A percentile compares a stretch with the other conserved stretches of the same genome.
phyloP scores from a whole-genome alignment of 2,888 invertebrate species.

The Seladonia tumulorum region DNA sequence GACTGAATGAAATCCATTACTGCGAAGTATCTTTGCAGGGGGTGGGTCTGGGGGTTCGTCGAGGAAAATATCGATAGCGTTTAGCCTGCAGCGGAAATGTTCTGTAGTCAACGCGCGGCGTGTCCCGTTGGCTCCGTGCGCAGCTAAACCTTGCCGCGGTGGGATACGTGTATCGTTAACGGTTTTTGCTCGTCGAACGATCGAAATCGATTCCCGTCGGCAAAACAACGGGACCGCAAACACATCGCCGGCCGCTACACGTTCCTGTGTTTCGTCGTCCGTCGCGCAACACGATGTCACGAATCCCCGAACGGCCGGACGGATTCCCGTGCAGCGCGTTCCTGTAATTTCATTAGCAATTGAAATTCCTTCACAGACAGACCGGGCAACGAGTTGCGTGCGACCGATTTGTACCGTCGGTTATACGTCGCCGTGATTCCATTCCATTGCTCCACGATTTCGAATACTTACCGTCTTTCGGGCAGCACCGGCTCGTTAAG shows the following conservation, averaged over 20 bases:
- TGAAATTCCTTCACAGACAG: constrained; percentile 65
- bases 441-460: constrained; percentile 23
- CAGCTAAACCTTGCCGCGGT: neutral
- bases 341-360: constrained; percentile 72
- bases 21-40: neutral
- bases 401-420: constrained; percentile 48
- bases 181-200: constrained; percentile 12
- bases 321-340: constrained; percentile 64
- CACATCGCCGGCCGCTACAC: constrained; percentile 54
- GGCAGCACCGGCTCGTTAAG: constrained; percentile 31
- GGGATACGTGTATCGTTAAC: neutral
- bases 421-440: constrained; percentile 10
- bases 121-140: neutral
- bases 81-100: neutral
- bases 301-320: constrained; percentile 24
- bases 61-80: neutral
- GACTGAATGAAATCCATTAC: neutral
- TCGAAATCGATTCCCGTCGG: constrained; percentile 40
- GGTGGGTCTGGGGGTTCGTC: too few species aligned
- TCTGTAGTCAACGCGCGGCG: neutral
- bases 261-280: constrained; percentile 50
- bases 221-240: constrained; percentile 57
- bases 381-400: constrained; percentile 51
- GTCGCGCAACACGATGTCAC: constrained; percentile 37
- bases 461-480: constrained; percentile 19